Percentiles rank a stretch among this genome's conserved stretches.
Evolutionary conservation across 2,113 vertebrate species (phyloP).

Genomic region (Echinops telfairi): DNA sequence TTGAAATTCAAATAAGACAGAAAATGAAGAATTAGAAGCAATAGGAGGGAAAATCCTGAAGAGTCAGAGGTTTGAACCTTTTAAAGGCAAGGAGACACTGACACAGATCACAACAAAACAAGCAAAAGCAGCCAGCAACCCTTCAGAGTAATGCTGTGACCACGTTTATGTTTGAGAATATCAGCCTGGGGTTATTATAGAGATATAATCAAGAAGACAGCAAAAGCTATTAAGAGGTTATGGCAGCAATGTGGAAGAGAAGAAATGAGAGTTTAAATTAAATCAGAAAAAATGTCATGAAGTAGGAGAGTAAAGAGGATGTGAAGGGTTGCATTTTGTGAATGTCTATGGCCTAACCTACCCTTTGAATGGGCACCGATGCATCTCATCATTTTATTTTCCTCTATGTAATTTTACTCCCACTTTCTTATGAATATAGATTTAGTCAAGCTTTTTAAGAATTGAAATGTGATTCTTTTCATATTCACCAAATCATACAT

Average conservation of each 20-base stretch:
- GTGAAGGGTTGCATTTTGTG: background rate
- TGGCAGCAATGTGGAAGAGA: background rate
- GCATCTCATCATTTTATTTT: background rate
- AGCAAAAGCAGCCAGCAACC: background rate
- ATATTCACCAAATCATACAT: slow-evolving; percentile 33
- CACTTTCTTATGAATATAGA: slow-evolving; percentile 31
- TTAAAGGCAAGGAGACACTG: background rate
- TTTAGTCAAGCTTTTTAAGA: background rate
- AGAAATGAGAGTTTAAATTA: slow-evolving; percentile 8
- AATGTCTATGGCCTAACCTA: background rate
- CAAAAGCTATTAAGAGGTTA: background rate
- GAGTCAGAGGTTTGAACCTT: background rate
- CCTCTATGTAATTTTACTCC: background rate
- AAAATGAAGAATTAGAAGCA: background rate
- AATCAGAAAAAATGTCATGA: background rate
- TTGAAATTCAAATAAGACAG: background rate
- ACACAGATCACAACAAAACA: background rate
- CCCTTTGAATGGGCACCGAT: slow-evolving; percentile 4
- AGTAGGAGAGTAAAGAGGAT: background rate
- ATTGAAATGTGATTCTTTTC: slow-evolving; percentile 51
- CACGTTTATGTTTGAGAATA: background rate
- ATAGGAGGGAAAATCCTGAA: background rate
- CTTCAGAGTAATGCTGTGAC: background rate
- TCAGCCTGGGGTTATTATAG: background rate
- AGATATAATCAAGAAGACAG: background rate